These are phyloP conservation scores for Simalia tracyae DNA, from an alignment of 2,797 vertebrate genomes.

Conservation along the genomic window DNA sequence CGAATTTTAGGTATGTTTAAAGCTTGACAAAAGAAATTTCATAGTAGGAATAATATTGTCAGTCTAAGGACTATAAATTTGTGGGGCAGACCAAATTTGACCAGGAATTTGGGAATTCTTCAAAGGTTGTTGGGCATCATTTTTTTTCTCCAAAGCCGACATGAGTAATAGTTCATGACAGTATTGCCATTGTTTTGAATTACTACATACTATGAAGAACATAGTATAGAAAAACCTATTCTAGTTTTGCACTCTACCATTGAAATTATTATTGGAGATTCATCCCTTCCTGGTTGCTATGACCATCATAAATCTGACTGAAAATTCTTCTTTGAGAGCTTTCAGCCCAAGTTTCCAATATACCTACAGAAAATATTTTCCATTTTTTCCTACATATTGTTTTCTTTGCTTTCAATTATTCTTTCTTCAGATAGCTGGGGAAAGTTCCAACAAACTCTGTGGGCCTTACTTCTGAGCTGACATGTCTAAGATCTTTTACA, in stretches of 20 bases:
- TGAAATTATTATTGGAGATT: neutral
- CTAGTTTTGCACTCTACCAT: neutral
- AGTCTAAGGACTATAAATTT: neutral
- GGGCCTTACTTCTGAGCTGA: neutral
- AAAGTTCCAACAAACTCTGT: neutral
- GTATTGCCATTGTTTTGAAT: neutral
- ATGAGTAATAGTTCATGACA: neutral
- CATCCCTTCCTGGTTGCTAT: neutral
- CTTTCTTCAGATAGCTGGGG: neutral
- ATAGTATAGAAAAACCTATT: neutral
- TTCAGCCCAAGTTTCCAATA: neutral
- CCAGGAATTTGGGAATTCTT: neutral
- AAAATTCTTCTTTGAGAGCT: neutral
- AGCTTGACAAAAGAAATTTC: neutral
- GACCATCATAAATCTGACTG: neutral
- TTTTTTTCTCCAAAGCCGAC: too few relatives aligned
- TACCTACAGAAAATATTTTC: neutral
- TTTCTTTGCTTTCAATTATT: neutral
- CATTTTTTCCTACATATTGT: neutral
- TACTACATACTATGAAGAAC: neutral
- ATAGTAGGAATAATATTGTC: constrained; percentile 6
- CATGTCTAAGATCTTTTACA: neutral
- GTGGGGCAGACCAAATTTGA: neutral
- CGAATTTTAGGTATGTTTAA: constrained; percentile 74
- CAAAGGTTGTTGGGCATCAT: neutral